Evolutionary conservation across 2,888 invertebrate genomes (phyloP).

Genomic region (Aricia artaxerxes): DNA sequence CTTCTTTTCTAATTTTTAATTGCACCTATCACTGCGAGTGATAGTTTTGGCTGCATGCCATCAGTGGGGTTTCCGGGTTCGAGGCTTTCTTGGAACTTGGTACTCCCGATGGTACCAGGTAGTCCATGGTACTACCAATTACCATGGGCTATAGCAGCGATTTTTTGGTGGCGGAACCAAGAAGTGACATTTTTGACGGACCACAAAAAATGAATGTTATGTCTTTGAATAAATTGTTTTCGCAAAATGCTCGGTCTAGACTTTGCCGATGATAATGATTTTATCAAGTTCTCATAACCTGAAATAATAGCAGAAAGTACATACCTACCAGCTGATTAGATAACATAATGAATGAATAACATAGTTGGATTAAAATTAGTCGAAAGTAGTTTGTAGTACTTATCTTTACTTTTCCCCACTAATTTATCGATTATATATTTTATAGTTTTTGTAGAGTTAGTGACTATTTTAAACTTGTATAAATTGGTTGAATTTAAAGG

Average conservation of each 20-base stretch:
- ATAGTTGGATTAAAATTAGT: background rate
- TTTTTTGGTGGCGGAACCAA: too few species aligned
- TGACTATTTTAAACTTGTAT: too few species aligned
- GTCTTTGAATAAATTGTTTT: too few species aligned
- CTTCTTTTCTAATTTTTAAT: constrained; percentile 28
- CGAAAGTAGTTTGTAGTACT: too few species aligned
- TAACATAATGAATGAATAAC: background rate
- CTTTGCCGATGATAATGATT: background rate
- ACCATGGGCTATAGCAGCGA: background rate
- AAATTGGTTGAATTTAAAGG: too few species aligned
- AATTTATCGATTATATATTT: too few species aligned
- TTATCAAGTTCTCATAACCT: background rate
- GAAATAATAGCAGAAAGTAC: constrained; percentile 5
- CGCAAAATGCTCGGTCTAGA: background rate
- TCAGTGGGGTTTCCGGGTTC: background rate
- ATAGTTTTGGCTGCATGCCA: background rate
- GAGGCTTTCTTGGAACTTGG: background rate
- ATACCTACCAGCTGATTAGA: background rate
- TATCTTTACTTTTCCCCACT: too few species aligned
- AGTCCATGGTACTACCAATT: background rate
- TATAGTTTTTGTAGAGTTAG: too few species aligned
- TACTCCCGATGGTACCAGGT: background rate
- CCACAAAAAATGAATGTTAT: too few species aligned
- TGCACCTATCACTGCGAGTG: constrained; percentile 3
- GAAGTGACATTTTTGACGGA: too few species aligned